These are phyloP conservation scores for Caenorhabditis sulstoni DNA, from an alignment of 2,888 invertebrate genomes.

Conservation along the genomic window DNA sequence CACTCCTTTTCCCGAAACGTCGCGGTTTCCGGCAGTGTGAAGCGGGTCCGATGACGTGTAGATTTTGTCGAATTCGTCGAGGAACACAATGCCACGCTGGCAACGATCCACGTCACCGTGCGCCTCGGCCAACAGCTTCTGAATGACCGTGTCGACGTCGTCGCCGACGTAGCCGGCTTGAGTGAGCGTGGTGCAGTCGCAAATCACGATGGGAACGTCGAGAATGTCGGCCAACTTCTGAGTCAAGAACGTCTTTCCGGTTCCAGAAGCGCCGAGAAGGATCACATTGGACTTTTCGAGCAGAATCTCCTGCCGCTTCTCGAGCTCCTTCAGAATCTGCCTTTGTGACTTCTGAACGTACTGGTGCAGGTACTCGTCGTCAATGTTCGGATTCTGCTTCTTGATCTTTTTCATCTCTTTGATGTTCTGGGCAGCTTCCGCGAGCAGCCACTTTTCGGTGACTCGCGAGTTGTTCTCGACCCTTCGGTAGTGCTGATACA, in stretches of 20 bases:
- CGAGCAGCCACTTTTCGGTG: slow-evolving; percentile 50
- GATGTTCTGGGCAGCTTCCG: slow-evolving; percentile 35
- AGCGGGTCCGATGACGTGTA: slow-evolving; percentile 86
- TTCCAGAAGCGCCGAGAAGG: slow-evolving; percentile 94
- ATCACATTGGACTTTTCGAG: slow-evolving; percentile 96
- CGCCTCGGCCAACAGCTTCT: slow-evolving; percentile 86
- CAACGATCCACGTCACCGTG: slow-evolving; percentile 95
- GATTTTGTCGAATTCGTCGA: slow-evolving; percentile 99
- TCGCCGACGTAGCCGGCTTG: slow-evolving; percentile 99
- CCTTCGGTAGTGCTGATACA: slow-evolving; percentile 98
- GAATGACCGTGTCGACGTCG: slow-evolving; percentile 84
- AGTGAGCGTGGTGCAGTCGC: slow-evolving; percentile 96
- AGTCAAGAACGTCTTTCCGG: slow-evolving; percentile 94
- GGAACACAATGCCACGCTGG: slow-evolving; percentile 94
- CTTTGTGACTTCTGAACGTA: slow-evolving; percentile 52
- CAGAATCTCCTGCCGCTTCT: slow-evolving; percentile 82
- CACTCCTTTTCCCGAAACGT: slow-evolving; percentile 98
- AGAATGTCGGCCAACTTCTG: slow-evolving; percentile 97
- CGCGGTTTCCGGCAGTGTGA: slow-evolving; percentile 81
- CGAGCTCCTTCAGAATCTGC: slow-evolving; percentile 51
- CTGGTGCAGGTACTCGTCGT: slow-evolving; percentile 29
- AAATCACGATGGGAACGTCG: slow-evolving; percentile 97
- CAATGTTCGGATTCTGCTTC: slow-evolving; percentile 32
- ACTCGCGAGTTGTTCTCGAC: slow-evolving; percentile 89
- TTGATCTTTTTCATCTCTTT: slow-evolving; percentile 46